Percentiles rank a stretch among this genome's conserved stretches.
phyloP scores from a whole-genome alignment of 2,888 invertebrate species.

The Cistogaster globosa region DNA sequence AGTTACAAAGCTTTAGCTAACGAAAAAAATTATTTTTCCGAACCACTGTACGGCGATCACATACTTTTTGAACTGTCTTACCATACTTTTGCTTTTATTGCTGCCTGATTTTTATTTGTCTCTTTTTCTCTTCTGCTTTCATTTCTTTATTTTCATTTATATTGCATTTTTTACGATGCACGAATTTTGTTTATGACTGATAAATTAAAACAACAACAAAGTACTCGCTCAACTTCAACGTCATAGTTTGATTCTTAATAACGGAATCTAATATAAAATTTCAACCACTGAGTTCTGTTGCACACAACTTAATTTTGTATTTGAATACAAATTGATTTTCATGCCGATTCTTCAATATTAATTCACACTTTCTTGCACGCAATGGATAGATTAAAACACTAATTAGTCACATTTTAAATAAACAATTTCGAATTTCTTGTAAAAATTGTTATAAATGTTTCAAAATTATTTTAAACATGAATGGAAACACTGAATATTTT shows the following conservation, averaged over 20 bases:
- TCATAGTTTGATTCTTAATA: constrained; percentile 63
- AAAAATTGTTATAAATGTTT: too few relatives aligned
- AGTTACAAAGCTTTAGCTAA: too few relatives aligned
- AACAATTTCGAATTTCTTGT: too few relatives aligned
- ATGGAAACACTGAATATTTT: too few relatives aligned
- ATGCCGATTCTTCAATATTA: neutral
- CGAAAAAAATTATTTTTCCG: too few relatives aligned
- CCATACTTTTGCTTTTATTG: constrained; percentile 5
- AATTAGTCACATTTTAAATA: neutral
- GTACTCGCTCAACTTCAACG: constrained; percentile 57
- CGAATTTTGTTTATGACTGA: constrained; percentile 53
- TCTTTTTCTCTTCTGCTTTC: constrained; percentile 46
- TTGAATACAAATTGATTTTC: constrained; percentile 24
- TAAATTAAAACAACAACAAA: constrained; percentile 19
- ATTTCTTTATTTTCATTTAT: constrained; percentile 58
- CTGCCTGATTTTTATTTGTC: constrained; percentile 8
- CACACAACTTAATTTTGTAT: neutral
- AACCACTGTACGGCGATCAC: constrained; percentile 15
- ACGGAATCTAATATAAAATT: constrained; percentile 35
- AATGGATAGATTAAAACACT: neutral
- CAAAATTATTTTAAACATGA: too few relatives aligned
- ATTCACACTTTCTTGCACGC: neutral
- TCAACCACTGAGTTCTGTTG: neutral
- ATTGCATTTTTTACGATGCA: constrained; percentile 66
- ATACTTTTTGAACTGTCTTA: neutral